phyloP scores from a whole-genome alignment of 2,113 vertebrate genomes.

The Phocoena sinus region DNA sequence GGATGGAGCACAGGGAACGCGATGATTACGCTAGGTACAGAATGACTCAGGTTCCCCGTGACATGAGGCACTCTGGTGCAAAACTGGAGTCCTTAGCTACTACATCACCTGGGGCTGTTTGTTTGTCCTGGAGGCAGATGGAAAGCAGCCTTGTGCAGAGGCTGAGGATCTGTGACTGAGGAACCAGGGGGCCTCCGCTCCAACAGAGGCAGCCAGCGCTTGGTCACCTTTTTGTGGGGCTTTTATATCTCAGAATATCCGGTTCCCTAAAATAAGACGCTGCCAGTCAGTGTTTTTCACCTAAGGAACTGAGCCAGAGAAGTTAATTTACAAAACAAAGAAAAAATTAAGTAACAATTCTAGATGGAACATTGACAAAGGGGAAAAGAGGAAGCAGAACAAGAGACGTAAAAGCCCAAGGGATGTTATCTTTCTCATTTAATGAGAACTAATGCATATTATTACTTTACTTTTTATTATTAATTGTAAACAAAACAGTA shows the following conservation, averaged over 20 bases:
- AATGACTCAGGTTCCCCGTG: constrained; percentile 10
- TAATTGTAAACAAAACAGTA: neutral
- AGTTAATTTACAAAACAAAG: constrained; percentile 14
- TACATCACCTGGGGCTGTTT: neutral
- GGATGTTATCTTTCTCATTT: neutral
- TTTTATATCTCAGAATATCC: neutral
- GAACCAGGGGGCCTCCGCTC: neutral
- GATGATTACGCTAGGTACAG: neutral
- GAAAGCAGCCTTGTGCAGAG: neutral
- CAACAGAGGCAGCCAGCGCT: neutral
- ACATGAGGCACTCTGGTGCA: neutral
- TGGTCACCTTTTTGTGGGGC: neutral
- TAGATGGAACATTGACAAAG: neutral
- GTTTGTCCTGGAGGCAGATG: neutral
- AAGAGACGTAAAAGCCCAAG: neutral
- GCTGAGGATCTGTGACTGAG: neutral
- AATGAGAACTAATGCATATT: neutral
- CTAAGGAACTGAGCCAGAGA: neutral
- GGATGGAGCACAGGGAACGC: neutral
- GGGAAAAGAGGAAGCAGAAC: neutral
- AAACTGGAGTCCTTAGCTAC: neutral
- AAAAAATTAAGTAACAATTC: neutral
- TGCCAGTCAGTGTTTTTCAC: neutral
- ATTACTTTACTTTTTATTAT: neutral
- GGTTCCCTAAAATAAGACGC: neutral